Evolutionary conservation across 2,113 vertebrate species (phyloP).

Genomic region (Oryzias melastigma): DNA sequence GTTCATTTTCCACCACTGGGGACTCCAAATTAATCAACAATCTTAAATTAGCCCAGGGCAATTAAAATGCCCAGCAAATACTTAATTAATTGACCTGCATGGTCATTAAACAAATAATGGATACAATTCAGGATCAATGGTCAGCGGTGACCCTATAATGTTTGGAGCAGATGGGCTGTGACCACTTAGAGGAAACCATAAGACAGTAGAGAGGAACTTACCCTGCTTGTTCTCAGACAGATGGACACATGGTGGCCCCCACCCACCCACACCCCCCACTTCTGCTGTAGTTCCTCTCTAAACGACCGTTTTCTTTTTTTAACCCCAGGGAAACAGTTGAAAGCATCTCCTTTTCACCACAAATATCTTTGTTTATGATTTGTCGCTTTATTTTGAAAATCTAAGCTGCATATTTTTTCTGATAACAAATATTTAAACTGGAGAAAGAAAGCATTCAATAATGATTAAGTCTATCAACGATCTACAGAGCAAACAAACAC

Average conservation of each 20-base stretch:
- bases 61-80: slow-evolving; percentile 64
- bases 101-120: slow-evolving; percentile 67
- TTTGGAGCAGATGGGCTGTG: slow-evolving; percentile 62
- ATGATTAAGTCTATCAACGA: too few relatives aligned
- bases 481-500: too few relatives aligned
- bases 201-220: slow-evolving; percentile 55
- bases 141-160: slow-evolving; percentile 56
- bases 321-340: slow-evolving; percentile 37
- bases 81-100: slow-evolving; percentile 69
- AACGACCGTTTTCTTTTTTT: slow-evolving; percentile 37
- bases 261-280: background rate
- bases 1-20: slow-evolving; percentile 50
- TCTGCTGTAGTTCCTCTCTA: background rate
- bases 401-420: too few relatives aligned
- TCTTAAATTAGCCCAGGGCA: slow-evolving; percentile 68
- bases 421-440: too few relatives aligned
- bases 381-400: background rate
- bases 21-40: slow-evolving; percentile 58
- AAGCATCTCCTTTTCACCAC: slow-evolving; percentile 11
- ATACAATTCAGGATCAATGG: slow-evolving; percentile 72
- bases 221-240: slow-evolving; percentile 55
- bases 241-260: slow-evolving; percentile 56
- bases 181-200: slow-evolving; percentile 61
- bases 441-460: too few relatives aligned
- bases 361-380: background rate